These are phyloP conservation scores for Nomada goodeniana DNA, from an alignment of 2,888 invertebrate species.

Conservation along the genomic window DNA sequence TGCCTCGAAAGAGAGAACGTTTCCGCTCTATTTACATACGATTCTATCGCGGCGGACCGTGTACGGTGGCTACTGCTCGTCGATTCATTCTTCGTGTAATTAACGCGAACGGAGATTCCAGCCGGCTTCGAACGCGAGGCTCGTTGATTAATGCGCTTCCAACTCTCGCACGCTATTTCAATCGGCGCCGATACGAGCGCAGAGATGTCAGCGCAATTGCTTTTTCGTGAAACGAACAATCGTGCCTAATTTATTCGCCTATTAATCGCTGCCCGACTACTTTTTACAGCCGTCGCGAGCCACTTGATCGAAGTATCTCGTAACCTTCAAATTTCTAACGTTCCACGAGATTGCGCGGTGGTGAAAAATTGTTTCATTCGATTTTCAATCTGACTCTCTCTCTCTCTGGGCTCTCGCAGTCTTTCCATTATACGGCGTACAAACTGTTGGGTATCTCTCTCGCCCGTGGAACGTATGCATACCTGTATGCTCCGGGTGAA, in stretches of 20 bases:
- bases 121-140: conserved; percentile 4
- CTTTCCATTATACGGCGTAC: conserved; percentile 13
- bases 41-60: conserved; percentile 22
- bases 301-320: background rate
- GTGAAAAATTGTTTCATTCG: conserved; percentile 11
- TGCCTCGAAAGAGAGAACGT: conserved; percentile 35
- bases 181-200: background rate
- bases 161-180: background rate
- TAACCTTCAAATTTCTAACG: background rate
- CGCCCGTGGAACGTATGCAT: background rate
- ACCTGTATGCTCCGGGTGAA: conserved; percentile 13
- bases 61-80: conserved; percentile 8
- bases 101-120: conserved; percentile 37
- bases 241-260: background rate
- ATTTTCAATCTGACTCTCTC: conserved; percentile 24
- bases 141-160: conserved; percentile 31
- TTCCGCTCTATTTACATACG: conserved; percentile 55
- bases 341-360: background rate
- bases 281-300: no score
- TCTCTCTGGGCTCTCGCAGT: background rate
- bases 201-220: no score
- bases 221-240: background rate
- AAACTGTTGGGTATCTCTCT: background rate
- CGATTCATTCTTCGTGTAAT: conserved; percentile 49
- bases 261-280: background rate